phyloP scores from a whole-genome alignment of 2,888 invertebrate species.

The Himalopsyche anomala region DNA sequence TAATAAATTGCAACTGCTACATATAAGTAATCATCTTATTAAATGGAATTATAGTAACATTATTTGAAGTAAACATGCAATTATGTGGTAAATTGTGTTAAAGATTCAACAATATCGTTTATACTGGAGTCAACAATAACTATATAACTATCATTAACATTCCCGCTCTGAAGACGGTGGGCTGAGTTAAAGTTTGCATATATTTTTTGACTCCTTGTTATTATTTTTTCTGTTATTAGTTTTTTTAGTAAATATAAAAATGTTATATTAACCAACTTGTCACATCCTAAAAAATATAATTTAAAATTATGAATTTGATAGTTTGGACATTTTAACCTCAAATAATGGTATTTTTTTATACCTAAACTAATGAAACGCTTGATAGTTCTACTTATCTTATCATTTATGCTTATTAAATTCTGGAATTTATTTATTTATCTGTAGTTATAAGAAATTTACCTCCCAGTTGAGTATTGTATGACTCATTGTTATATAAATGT shows the following conservation, averaged over 20 bases:
- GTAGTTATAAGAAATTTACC: not conserved
- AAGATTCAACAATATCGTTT: not conserved
- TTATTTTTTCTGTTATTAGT: not conserved
- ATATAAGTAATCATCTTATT: too few species aligned
- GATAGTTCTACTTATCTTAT: too few species aligned
- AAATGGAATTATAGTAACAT: not conserved
- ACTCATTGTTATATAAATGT: not conserved
- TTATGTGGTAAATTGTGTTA: not conserved
- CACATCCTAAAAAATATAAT: too few species aligned
- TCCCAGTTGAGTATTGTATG: not conserved
- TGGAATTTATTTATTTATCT: not conserved
- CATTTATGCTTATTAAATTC: too few species aligned
- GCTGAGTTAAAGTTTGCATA: conserved; percentile 5
- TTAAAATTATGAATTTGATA: too few species aligned
- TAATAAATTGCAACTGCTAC: not conserved
- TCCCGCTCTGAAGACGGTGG: not conserved
- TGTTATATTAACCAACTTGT: too few species aligned
- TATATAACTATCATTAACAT: conserved; percentile 7
- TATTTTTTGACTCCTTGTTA: conserved; percentile 24
- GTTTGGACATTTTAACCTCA: too few species aligned
- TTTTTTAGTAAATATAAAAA: too few species aligned
- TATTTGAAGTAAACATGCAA: not conserved
- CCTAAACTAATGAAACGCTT: too few species aligned
- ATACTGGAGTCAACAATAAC: not conserved
- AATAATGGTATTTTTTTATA: not conserved